These are phyloP conservation scores for Chiloscyllium plagiosum DNA, from an alignment of 2,113 vertebrate species.

Conservation along the genomic window DNA sequence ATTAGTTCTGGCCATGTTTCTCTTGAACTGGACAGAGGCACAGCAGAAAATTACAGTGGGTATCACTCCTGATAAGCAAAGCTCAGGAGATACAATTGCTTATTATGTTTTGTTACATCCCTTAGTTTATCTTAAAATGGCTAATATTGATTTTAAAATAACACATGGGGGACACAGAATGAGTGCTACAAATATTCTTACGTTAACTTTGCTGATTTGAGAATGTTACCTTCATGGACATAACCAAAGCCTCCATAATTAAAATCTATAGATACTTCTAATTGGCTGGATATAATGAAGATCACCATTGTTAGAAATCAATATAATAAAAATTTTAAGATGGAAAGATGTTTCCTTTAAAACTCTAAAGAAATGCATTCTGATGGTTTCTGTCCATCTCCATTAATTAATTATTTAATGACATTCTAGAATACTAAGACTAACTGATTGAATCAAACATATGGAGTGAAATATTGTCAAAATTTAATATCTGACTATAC, in stretches of 20 bases:
- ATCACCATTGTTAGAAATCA: background rate
- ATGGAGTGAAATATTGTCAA: background rate
- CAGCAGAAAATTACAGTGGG: background rate
- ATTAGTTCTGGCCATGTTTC: background rate
- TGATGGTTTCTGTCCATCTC: too few species aligned
- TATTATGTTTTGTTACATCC: background rate
- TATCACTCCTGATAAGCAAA: background rate
- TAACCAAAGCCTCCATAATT: background rate
- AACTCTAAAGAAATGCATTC: background rate
- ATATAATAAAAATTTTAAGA: background rate
- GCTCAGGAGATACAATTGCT: background rate
- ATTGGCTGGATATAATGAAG: background rate
- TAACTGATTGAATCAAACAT: background rate
- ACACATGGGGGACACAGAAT: background rate
- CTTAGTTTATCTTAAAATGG: background rate
- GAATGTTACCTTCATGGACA: background rate
- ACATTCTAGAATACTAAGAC: background rate
- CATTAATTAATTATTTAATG: too few species aligned
- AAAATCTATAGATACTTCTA: background rate
- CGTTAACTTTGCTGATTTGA: background rate
- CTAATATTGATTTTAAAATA: background rate
- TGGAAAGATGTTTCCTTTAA: background rate
- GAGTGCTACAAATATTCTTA: background rate
- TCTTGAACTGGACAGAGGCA: background rate
- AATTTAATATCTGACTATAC: background rate